These are phyloP conservation scores for Atherinomorus stipes DNA, from an alignment of 2,113 vertebrate genomes.

Conservation along the genomic window DNA sequence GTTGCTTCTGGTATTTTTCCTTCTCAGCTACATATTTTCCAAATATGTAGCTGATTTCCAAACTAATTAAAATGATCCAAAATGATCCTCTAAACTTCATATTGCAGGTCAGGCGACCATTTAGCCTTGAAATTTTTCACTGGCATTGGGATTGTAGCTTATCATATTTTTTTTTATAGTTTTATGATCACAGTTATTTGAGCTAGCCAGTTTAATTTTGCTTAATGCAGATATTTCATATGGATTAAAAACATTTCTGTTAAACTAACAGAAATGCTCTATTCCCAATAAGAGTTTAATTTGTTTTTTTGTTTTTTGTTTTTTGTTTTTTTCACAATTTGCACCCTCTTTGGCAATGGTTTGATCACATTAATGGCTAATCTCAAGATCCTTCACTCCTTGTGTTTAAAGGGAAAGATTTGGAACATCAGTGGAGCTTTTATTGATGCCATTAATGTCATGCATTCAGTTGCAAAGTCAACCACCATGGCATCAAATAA, in stretches of 20 bases:
- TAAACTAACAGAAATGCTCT: too few species aligned
- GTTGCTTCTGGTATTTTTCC: neutral
- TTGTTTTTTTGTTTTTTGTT: too few species aligned
- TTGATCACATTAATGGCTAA: too few species aligned
- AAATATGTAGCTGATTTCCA: too few species aligned
- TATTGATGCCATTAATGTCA: neutral
- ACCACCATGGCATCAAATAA: too few species aligned
- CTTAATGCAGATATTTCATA: neutral
- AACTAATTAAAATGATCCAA: neutral
- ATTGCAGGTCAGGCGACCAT: neutral
- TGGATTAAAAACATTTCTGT: too few species aligned
- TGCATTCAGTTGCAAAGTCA: neutral
- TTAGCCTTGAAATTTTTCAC: neutral
- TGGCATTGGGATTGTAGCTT: neutral
- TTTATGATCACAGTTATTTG: neutral
- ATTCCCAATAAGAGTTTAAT: too few species aligned
- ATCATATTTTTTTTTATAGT: neutral
- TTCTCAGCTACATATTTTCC: neutral
- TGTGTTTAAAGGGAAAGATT: too few species aligned
- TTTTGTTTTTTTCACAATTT: too few species aligned
- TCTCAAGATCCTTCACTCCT: too few species aligned
- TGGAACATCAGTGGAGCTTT: neutral
- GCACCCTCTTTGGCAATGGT: too few species aligned
- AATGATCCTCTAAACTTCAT: neutral
- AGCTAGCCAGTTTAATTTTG: neutral